Evolutionary conservation across 2,888 invertebrate genomes (phyloP), one percentile per base, ranked within the genome.

Genomic region (Nemoura dubitans): DNA sequence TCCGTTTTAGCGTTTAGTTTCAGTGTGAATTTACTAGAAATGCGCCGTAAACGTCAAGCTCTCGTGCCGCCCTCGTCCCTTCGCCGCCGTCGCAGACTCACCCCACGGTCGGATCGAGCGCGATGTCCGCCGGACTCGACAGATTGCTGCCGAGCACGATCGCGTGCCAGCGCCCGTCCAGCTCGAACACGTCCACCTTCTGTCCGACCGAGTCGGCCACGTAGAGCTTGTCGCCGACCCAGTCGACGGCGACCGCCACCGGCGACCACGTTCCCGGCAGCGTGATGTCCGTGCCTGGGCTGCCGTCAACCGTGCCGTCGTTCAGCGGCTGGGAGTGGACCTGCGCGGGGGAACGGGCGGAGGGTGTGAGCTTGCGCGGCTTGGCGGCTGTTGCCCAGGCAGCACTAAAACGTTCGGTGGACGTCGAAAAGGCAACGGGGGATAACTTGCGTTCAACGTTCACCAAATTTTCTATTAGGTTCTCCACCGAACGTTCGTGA

Each of bases 161-260:
- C 0, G 98, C 98, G 91, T 99, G 97, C 93, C 95, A 95, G 86
- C 95, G 94, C 0, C 97, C 97, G 89, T 95, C 96, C 89, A 98
- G 92, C 91, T 98, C 98, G 90, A 98, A 97, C 0, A 99, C 96
- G 91, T 98, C 98, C 87, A 99, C 96, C 92, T 97, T 98, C 91
- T 98, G 97, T 0, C 98, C 98, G 28, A 98, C 94, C 27, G 96
- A 95, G 91, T 99, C 99, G 0, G 97, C 97, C 27, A 98, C 97
- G 92, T 99, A 99, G 10, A 99, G 93, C 91, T 98, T 99, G 91
- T 98, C 96, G 0, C 98, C 98, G 80, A 99, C 95, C 98, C 99
- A 99, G 92, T 99, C 99, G 25, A 99, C 96, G 10, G 99, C 98
- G 85, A 99, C 91, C 0, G 98, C 96, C 0, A 97, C 96, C 0